Conservation (phyloP, 2,113 vertebrate genomes). For the Parus major region DNA sequence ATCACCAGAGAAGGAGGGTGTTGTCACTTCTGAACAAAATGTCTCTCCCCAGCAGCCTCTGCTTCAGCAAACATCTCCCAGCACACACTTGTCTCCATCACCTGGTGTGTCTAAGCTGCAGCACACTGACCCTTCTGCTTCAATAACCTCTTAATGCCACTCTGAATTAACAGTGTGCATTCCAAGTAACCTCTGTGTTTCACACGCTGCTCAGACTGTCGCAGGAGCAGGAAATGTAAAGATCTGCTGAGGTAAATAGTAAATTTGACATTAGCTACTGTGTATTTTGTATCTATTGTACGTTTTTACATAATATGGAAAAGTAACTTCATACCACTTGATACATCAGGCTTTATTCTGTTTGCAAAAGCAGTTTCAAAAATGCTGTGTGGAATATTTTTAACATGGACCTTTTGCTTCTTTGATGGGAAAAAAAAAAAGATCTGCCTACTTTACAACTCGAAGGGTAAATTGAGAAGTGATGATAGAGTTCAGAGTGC, state of each 20-base stretch:
- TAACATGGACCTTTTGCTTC: neutral
- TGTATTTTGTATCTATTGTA: neutral
- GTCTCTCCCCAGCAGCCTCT: neutral
- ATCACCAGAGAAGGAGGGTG: fast-evolving
- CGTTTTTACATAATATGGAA: neutral
- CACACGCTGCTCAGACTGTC: neutral
- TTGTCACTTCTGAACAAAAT: neutral
- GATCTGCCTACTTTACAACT: neutral
- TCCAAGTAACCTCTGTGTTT: neutral
- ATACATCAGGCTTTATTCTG: neutral
- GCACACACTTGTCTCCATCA: neutral
- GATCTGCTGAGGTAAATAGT: neutral
- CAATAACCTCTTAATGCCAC: neutral
- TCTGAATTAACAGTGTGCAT: neutral
- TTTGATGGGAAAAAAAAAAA: neutral
- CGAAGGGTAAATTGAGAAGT: neutral
- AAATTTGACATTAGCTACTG: neutral
- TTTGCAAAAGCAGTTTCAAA: neutral
- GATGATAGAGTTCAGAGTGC: neutral
- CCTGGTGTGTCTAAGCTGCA: neutral
- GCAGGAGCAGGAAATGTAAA: neutral
- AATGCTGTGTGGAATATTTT: neutral
- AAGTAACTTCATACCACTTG: neutral
- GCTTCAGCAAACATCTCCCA: neutral
- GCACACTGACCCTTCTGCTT: neutral